Conservation (phyloP, 2,113 vertebrate genomes). For the Petrocephalus microphthalmus region DNA sequence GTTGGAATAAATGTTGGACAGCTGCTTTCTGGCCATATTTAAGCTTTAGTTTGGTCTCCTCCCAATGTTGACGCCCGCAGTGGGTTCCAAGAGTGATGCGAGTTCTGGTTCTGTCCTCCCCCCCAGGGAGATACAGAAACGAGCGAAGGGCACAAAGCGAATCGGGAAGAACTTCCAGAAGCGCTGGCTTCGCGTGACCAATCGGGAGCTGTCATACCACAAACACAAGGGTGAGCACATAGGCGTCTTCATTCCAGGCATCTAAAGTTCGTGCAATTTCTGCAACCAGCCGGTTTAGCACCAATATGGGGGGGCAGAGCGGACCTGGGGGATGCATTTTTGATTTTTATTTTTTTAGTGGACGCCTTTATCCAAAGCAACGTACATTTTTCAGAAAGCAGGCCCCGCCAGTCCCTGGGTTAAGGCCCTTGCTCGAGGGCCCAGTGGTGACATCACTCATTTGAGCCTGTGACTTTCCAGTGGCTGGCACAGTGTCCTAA, state of each 20-base stretch:
- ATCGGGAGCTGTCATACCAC: conserved; percentile 86
- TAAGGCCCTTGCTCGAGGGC: background rate
- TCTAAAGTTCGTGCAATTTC: background rate
- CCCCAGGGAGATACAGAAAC: conserved; percentile 86
- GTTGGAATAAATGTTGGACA: background rate
- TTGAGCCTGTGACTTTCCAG: background rate
- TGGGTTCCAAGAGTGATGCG: background rate
- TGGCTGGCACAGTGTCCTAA: background rate
- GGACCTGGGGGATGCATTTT: background rate
- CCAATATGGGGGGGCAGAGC: background rate
- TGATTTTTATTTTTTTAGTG: background rate
- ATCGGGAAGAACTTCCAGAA: conserved; percentile 90
- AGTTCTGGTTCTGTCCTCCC: conserved; percentile 4
- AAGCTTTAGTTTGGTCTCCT: background rate
- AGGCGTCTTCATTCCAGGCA: background rate
- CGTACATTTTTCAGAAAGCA: background rate
- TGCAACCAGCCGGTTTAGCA: background rate
- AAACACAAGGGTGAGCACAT: conserved; percentile 78
- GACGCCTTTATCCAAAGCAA: background rate
- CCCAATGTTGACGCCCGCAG: background rate
- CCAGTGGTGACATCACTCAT: background rate
- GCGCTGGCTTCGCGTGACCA: conserved; percentile 89
- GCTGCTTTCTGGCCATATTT: background rate
- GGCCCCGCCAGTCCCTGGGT: background rate
- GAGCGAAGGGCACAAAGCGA: conserved; percentile 82